Base-by-base conservation (phyloP, 2,888 invertebrate genomes). In the Pterostichus niger region DNA sequence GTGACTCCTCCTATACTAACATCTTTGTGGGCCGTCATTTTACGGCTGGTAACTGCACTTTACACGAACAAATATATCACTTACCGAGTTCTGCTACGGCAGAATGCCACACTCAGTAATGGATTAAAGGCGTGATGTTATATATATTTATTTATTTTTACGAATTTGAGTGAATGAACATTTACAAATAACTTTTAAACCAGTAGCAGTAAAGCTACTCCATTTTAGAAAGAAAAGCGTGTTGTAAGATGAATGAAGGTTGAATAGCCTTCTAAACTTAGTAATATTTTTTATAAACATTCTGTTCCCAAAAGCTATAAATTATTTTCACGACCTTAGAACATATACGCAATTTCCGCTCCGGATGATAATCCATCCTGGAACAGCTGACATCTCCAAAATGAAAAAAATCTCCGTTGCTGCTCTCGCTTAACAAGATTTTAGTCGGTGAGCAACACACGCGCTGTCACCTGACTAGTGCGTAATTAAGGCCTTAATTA, bases 401-500 rank as follows among this genome's bases (percentile, higher is more conserved):
- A 64, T 64, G 64, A 64, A 64, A 64, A n/a, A 64, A 64, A 33
- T 64, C 64, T 64, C 10, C 33, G n/a, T 10, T 11, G 33, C 13
- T n/a, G n/a, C n/a, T 35, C 31, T 24, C 31, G 35, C 31, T 71
- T 24, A 71, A 71, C 71, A 71, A 71, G 71, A 71, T 64, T 64
- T 64, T 64, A 64, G 64, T 31, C 61, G 61, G 56, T 56, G 56
- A 56, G 56, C 56, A 15, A 64, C 61, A 64, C 79, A 79, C 68
- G 54, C 52, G 68, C 80, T 80, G 80, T 80, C 80, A 80, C 80
- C 71, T 52, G 35, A 71, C 52, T 80, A 13, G 71, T 71, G 85
- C 85, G 85, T 87, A 88, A 88, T 88, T 88, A 88, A 87, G 85
- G 86, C 84, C 79, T 86, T 88, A 88, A 88, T 88, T 88, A 88